Evolutionary conservation across 1,140 invertebrate species (phyloP), one percentile per base, ranked within the genome.

Genomic region (Anthonomus grandis): DNA sequence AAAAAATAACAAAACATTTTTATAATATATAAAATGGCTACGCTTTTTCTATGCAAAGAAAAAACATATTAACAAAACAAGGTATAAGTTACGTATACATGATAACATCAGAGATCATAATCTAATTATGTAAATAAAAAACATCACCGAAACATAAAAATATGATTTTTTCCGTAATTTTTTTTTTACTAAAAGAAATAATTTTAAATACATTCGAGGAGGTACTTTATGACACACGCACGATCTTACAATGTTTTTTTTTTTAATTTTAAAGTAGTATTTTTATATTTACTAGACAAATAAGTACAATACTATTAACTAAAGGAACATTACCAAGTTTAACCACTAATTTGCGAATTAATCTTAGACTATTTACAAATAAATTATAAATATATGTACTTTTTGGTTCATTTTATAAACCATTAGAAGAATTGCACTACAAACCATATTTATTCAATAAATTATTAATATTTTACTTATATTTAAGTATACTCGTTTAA

Each of bases 41-140:
- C 27, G 27, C 27, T 8, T 31, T 8, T 31, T 31, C 8, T 15
- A 39, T 39, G 2, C 5, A 5, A 17, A 17, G 31, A 34, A 12
- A 39, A 39, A 13, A 22, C 45, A 31, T 47, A 47, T 27, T 47
- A 47, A 47, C 23, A 47, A 47, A 47, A 47, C 45, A 25, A 47
- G 21, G 10, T 27, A 47, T 31, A 47, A 27, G 25, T 27, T 27
- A 47, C 45, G 45, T 47, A 47, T 47, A 47, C 45, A 47, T 19
- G 45, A 27, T 31, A 17, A 47, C 27, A 3, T 22, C 3, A 34
- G 45, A 47, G 45, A 27, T 47, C 45, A 27, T 47, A 31, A 47
- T 25, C 45, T 47, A 47, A 13, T 31, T n/a, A 31, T 31, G 6
- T 31, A 31, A 31, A 31, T 31, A 31, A 31, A 8, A 31, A 31